Base-by-base conservation (phyloP, 2,888 invertebrate species). In the Caenorhabditis macrosperma region DNA sequence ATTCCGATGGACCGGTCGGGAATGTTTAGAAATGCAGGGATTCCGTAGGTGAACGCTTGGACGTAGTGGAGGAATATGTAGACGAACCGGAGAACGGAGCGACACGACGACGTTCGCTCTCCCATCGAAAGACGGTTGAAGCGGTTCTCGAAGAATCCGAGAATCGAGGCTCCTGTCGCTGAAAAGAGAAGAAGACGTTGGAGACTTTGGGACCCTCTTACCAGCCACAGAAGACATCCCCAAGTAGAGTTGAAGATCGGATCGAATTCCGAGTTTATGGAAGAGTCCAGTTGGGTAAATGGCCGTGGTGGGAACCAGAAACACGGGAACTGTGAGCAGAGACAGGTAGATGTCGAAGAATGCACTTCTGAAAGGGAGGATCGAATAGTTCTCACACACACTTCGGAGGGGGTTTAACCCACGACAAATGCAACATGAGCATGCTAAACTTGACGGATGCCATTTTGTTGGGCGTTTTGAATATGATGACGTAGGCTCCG, bases 391-490 rank as follows among this genome's bases (percentile, higher is more conserved):
- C 17, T 46, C 46, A 9, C 20, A n/a, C n/a, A n/a, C n/a, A n/a
- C n/a, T n/a, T n/a, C n/a, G n/a, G n/a, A n/a, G n/a, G 22, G 20
- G 1, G 4, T 4, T 6, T 17, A 20, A 22, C 17, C 20, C 6
- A 17, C 46, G 46, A 46, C 22, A 24, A 59, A 28, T 66, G 66
- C 9, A 66, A 30, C 35, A 30, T 7, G 15, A 66, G 28, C 44
- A 66, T 54, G 9, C 41, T 52, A 15, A 1, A 44, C 20, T 66
- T 66, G 26, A 66, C 44, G 0, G 54, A 66, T 12, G 54, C 28
- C 66, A 66, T 66, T 41, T 66, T 52, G 4, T 46, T 33, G 5
- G 67, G 67, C 15, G 67, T 67, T 33, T 46, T 67, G 22, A 20
- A 28, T 3, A 67, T 46, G 0, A 67, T 33, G 0, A 67, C 54